These are phyloP conservation scores for Acromyrmex charruanus DNA, from an alignment of 1,140 invertebrate species.

Conservation along the genomic window DNA sequence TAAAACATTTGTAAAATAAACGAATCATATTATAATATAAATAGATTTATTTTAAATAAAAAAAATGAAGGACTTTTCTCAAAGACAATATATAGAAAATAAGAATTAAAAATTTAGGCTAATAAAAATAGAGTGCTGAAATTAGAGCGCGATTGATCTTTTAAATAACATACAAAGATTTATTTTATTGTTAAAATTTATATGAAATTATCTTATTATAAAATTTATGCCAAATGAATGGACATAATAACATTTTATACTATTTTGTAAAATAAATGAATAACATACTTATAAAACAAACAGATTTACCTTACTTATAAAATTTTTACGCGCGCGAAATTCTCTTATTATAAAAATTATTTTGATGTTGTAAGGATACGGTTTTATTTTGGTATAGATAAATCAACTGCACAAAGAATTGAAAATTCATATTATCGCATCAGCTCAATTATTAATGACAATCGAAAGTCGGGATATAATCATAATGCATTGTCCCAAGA, in stretches of 20 bases:
- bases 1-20: background rate
- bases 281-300: no score
- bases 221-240: background rate
- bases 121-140: no score
- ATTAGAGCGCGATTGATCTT: no score
- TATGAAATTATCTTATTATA: background rate
- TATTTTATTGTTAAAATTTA: constrained; percentile 1
- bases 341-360: background rate
- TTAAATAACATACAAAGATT: background rate
- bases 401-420: background rate
- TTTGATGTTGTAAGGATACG: background rate
- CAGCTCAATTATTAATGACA: background rate
- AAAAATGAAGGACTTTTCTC: no score
- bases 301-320: background rate
- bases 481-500: background rate
- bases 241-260: no score
- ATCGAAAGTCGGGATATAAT: constrained; percentile 14
- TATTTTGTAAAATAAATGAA: no score
- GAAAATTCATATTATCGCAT: background rate
- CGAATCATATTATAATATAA: background rate
- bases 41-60: background rate
- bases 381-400: background rate
- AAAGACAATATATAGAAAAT: no score
- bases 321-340: background rate
- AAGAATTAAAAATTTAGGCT: no score